Evolutionary conservation across 2,888 invertebrate genomes (phyloP), one percentile per base, ranked within the genome.

Genomic region (Zaprionus obscuricornis): DNA sequence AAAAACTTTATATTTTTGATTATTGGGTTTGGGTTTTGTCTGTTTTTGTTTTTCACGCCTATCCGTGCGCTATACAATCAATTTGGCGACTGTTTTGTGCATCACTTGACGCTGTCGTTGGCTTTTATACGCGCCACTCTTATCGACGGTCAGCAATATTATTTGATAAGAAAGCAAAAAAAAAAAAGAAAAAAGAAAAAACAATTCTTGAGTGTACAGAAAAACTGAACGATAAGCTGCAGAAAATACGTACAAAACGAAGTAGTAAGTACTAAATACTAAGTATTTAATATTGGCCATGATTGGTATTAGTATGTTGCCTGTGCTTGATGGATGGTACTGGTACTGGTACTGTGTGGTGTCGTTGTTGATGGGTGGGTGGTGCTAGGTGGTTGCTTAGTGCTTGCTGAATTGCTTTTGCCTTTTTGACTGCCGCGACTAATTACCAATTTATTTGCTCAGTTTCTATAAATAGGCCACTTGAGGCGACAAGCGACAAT

Each of bases 131-230:
- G 57, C 22, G n/a, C 16, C 49, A 26, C 18, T 50, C 58, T 77
- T 77, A 77, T 77, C 77, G 74, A 33, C 84, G 77, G 81, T 81
- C 76, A 84, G 77, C 62, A 16, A 36, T 60, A 71, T n/a, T n/a
- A n/a, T n/a, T n/a, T n/a, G n/a, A n/a, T n/a, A n/a, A n/a, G n/a
- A n/a, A n/a, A n/a, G n/a, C n/a, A n/a, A n/a, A n/a, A n/a, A n/a
- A n/a, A n/a, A n/a, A n/a, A n/a, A n/a, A n/a, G n/a, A n/a, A n/a
- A n/a, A n/a, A n/a, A n/a, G n/a, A n/a, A n/a, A n/a, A n/a, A n/a
- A n/a, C n/a, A n/a, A n/a, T n/a, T 22, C 7, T 22, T 22, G 4
- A 22, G 4, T 22, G 7, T 22, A 16, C 57, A 31, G 43, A 34
- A 54, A 46, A 33, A 59, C 72, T 68, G 68, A 68, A 71, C 68